phyloP scores from a whole-genome alignment of 1,140 invertebrate genomes.

The Parapsyche elsis region DNA sequence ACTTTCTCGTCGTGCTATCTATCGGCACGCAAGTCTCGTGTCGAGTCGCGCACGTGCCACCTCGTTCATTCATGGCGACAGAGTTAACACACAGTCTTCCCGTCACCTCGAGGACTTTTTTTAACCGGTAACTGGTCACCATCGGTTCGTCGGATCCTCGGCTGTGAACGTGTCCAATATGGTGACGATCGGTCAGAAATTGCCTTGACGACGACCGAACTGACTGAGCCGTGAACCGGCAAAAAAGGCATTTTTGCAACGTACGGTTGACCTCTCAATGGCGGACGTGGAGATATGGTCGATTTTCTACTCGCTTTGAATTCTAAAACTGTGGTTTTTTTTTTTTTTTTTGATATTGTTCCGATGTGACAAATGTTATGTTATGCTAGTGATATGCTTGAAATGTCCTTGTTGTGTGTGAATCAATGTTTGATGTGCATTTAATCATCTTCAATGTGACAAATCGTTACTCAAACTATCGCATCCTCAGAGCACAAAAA shows the following conservation, averaged over 20 bases:
- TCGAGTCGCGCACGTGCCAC: neutral
- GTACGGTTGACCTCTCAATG: neutral
- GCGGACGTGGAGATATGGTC: neutral
- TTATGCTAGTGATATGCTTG: no score
- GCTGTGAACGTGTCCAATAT: no score
- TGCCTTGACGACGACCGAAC: neutral
- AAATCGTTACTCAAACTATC: no score
- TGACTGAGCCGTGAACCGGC: no score
- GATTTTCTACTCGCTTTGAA: neutral
- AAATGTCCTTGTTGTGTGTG: no score
- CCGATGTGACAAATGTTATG: no score
- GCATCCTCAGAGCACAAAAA: no score
- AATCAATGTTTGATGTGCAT: no score
- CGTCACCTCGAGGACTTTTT: no score
- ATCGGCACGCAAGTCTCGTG: constrained; percentile 6
- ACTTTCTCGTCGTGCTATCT: constrained; percentile 6
- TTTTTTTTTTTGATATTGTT: neutral
- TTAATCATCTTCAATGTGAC: no score
- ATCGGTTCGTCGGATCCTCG: no score
- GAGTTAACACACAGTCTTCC: neutral
- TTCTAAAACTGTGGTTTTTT: neutral
- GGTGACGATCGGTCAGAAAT: neutral
- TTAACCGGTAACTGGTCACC: no score
- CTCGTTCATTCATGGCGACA: constrained; percentile 23
- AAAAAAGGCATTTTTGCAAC: neutral